Evolutionary conservation across 2,797 vertebrate genomes (phyloP).

Genomic region (Syngnathus acus): DNA sequence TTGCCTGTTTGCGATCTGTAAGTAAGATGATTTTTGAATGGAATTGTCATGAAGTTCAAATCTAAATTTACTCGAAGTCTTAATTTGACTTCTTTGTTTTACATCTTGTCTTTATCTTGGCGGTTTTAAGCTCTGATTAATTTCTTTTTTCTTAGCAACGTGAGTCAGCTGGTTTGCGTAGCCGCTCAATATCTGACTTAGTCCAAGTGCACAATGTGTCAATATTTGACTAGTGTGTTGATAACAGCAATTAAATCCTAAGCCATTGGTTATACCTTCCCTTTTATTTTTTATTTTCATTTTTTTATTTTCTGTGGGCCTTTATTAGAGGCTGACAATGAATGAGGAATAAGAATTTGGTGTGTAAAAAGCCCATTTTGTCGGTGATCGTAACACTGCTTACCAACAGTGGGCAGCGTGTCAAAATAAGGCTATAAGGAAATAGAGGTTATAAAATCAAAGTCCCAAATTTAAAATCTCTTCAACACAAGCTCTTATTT

Average conservation of each 20-base stretch:
- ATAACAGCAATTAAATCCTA: conserved; percentile 7
- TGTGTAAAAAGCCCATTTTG: not conserved
- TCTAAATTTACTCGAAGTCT: too few relatives aligned
- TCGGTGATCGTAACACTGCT: not conserved
- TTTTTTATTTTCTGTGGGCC: not conserved
- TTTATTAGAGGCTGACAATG: not conserved
- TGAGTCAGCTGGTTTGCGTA: not conserved
- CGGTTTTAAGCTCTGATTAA: too few relatives aligned
- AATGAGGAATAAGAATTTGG: not conserved
- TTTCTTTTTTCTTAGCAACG: too few relatives aligned
- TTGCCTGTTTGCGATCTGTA: conserved; percentile 18
- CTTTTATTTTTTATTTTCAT: not conserved
- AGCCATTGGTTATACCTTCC: conserved; percentile 1
- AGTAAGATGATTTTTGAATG: conserved; percentile 19
- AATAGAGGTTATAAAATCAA: too few relatives aligned
- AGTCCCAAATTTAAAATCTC: too few relatives aligned
- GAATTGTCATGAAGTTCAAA: not conserved
- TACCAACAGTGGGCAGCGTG: not conserved
- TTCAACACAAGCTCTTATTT: not conserved
- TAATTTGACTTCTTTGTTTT: not conserved
- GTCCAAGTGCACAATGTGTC: not conserved
- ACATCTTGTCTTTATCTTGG: too few relatives aligned
- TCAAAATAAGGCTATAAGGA: too few relatives aligned
- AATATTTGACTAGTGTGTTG: not conserved
- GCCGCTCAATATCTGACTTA: not conserved